Evolutionary conservation across 2,888 invertebrate genomes (phyloP).

Genomic region (Schizotus pectinicornis): DNA sequence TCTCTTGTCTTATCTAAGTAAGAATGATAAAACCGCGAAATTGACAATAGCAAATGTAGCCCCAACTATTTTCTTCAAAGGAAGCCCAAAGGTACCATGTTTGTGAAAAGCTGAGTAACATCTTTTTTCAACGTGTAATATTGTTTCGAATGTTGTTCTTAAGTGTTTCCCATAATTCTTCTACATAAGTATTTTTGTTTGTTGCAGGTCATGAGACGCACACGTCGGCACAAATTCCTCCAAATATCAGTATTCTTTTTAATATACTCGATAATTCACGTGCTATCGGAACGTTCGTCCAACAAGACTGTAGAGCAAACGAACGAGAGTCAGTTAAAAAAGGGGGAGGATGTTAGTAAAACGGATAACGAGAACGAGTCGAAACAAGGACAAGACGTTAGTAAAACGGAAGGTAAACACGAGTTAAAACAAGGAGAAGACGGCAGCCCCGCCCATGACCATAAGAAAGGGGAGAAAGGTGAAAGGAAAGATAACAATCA

Average conservation of each 20-base stretch:
- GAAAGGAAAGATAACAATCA: not conserved
- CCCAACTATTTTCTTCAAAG: too few relatives aligned
- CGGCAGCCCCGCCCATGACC: not conserved
- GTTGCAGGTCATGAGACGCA: slow-evolving; percentile 66
- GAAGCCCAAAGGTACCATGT: too few relatives aligned
- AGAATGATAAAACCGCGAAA: too few relatives aligned
- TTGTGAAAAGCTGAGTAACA: too few relatives aligned
- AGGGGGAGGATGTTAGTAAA: not conserved
- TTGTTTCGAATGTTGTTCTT: too few relatives aligned
- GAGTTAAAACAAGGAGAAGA: not conserved
- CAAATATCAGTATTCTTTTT: slow-evolving; percentile 72
- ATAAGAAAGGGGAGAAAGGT: not conserved
- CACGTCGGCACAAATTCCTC: slow-evolving; percentile 71
- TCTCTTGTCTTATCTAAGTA: too few relatives aligned
- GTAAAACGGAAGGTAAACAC: too few relatives aligned
- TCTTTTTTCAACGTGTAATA: not conserved
- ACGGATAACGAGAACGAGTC: not conserved
- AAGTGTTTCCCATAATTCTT: not conserved
- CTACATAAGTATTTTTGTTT: slow-evolving; percentile 6
- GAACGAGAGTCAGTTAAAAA: not conserved
- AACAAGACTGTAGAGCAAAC: slow-evolving; percentile 28
- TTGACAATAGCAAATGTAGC: too few relatives aligned
- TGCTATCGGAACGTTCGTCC: slow-evolving; percentile 48
- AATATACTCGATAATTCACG: slow-evolving; percentile 66
- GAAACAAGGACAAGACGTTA: not conserved